phyloP scores from a whole-genome alignment of 2,888 invertebrate species.

The Blastobasis lacticolella region DNA sequence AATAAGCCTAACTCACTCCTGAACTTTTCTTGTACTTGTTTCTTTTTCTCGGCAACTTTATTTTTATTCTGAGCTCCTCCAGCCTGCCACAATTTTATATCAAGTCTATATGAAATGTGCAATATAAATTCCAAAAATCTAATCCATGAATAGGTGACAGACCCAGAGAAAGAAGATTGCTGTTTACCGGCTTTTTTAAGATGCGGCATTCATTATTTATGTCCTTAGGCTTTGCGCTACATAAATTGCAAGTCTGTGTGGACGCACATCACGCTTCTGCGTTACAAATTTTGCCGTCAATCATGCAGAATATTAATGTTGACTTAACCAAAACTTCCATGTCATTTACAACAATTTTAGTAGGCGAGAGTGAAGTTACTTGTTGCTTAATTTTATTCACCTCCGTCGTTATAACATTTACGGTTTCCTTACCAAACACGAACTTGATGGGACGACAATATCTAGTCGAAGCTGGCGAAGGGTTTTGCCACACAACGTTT shows the following conservation, averaged over 20 bases:
- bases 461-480: no score
- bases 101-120: background rate
- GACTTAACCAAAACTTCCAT: no score
- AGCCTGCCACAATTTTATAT: background rate
- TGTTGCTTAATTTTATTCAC: no score
- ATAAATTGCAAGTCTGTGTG: conserved; percentile 5
- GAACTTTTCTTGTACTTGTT: background rate
- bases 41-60: background rate
- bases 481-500: no score
- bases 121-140: conserved; percentile 2
- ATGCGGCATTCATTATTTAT: background rate
- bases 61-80: background rate
- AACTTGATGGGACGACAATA: no score
- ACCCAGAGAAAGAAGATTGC: conserved; percentile 1
- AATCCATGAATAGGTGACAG: conserved; percentile 3
- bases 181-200: background rate
- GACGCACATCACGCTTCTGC: conserved; percentile 3
- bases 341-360: no score
- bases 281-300: conserved; percentile 9
- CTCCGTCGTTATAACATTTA: no score
- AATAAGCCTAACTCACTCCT: no score
- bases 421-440: no score
- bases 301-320: conserved; percentile 8
- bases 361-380: no score
- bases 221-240: conserved; percentile 1